A percentile compares a stretch with the other conserved stretches of the same genome.
phyloP scores from a whole-genome alignment of 2,888 invertebrate species.

The Deroplatys truncata region DNA sequence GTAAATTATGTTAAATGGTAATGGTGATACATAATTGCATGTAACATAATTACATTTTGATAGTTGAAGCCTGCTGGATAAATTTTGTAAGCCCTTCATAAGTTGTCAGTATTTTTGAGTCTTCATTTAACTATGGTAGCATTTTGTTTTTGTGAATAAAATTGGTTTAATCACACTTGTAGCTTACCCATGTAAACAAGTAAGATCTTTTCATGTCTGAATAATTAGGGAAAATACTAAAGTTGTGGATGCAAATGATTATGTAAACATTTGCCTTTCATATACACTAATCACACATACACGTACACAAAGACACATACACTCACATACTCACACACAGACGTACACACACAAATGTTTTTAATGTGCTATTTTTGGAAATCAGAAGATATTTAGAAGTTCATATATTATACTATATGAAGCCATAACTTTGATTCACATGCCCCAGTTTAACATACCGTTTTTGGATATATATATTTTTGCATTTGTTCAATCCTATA shows the following conservation, averaged over 20 bases:
- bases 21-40: not conserved
- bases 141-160: not conserved
- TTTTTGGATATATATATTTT: constrained; percentile 29
- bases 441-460: constrained; percentile 10
- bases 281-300: not conserved
- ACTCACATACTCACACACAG: not conserved
- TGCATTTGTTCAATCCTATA: constrained; percentile 27
- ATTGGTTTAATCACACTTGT: not conserved
- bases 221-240: constrained; percentile 11
- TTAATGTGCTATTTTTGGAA: constrained; percentile 30
- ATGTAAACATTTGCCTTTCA: constrained; percentile 6
- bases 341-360: constrained; percentile 12
- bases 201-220: constrained; percentile 4
- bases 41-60: not conserved
- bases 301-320: not conserved
- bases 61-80: not conserved
- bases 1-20: not conserved
- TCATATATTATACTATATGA: constrained; percentile 17
- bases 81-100: not conserved
- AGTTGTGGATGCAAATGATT: constrained; percentile 10
- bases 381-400: constrained; percentile 15
- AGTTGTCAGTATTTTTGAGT: not conserved
- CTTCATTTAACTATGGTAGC: not conserved
- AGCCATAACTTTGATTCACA: constrained; percentile 15
- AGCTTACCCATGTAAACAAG: not conserved